Conservation (phyloP, 1,140 invertebrate species). For the Lepidurus packardi region DNA sequence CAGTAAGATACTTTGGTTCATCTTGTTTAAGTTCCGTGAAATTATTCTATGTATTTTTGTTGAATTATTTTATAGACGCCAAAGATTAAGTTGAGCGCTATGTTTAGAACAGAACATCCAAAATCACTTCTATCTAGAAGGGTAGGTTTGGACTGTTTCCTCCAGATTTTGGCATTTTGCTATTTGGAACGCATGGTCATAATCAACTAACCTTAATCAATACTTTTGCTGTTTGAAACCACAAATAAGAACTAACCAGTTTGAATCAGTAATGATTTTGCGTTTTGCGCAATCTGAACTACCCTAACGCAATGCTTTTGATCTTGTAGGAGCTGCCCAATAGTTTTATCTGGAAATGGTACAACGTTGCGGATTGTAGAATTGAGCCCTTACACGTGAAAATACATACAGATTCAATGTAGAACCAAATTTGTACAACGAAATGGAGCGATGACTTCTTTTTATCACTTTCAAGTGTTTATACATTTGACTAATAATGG, state of each 20-base stretch:
- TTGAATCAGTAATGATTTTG: neutral
- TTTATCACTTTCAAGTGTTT: neutral
- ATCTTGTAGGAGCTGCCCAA: neutral
- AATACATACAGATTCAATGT: constrained; percentile 6
- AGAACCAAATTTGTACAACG: neutral
- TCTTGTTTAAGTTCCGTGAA: neutral
- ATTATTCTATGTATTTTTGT: neutral
- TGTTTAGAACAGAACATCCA: neutral
- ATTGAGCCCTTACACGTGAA: neutral
- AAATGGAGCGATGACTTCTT: neutral
- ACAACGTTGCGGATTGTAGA: constrained; percentile 6
- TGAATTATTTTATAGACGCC: neutral
- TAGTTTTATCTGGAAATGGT: neutral
- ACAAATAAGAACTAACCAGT: neutral
- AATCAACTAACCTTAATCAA: neutral
- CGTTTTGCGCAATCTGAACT: neutral
- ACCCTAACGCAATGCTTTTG: neutral
- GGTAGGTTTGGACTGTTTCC: neutral
- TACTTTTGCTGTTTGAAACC: neutral
- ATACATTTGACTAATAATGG: neutral
- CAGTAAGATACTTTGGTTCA: constrained; percentile 56
- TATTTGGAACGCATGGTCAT: neutral
- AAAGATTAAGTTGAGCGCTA: neutral
- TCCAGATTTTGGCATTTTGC: neutral
- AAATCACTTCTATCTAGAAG: neutral